Base-by-base conservation (phyloP, 2,797 vertebrate genomes). In the Parambassis ranga region DNA sequence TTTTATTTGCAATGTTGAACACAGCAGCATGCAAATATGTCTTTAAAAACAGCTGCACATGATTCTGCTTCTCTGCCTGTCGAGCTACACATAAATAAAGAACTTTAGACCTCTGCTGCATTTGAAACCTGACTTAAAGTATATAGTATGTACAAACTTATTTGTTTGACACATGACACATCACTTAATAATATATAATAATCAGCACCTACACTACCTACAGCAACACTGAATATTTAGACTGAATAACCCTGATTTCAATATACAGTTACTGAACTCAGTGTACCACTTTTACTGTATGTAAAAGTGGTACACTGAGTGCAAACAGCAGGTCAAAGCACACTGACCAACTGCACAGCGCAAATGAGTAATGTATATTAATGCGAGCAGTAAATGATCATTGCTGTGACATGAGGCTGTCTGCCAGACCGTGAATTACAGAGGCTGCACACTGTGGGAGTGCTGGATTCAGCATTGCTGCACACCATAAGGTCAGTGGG, bases 401-500 rank as follows among this genome's bases (percentile, higher is more conserved):
- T 75, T 2, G 13, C 32, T 37, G 28, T 73, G 65, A 70, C 60
- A 61, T 14, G 24, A 50, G 38, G 38, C 51, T 61, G 47, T 47
- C 35, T 55, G 44, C 47, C 49, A 53, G 56, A 62, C 60, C 61
- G 70, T 58, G 52, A 68, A 56, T 71, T 68, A 68, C 49, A 64
- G 49, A 3, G 23, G 47, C 24, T 69, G 51, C 63, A 72, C 60
- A 63, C 59, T 23, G 32, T 28, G 18, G 27, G 11, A 50, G 53
- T 36, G 46, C 48, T 76, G 7, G 1, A 65, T 59, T 26, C 32
- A 50, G 53, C 27, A 5, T 3, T 35, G 57, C 13, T 15, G 36
- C 50, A 39, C 2, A 7, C 39, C 42, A 61, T 61, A 67, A 72
- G 70, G 77, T 75, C 75, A 65, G 14, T n/a, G 61, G 67, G 51